Conservation (phyloP, 1,140 invertebrate genomes). For the Orius laevigatus region DNA sequence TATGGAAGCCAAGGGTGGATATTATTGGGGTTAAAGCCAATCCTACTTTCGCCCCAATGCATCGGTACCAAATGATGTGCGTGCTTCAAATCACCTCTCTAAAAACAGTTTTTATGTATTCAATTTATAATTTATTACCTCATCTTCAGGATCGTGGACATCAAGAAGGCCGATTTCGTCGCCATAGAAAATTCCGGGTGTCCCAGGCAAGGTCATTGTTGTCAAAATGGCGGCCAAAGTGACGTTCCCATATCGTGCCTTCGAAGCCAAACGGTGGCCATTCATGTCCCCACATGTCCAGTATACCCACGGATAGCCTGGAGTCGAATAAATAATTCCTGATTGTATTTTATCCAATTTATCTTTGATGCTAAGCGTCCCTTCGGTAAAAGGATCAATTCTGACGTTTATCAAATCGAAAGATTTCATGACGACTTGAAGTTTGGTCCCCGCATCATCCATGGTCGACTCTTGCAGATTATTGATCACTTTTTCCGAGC, state of each 20-base stretch:
- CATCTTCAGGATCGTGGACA: no score
- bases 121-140: background rate
- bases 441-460: constrained; percentile 14
- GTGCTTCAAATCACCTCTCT: constrained; percentile 35
- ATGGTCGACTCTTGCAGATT: background rate
- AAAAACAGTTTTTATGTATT: constrained; percentile 11
- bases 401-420: constrained; percentile 55
- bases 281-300: constrained; percentile 53
- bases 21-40: constrained; percentile 28
- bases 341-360: constrained; percentile 36
- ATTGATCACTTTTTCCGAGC: constrained; percentile 35
- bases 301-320: constrained; percentile 51
- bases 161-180: constrained; percentile 47
- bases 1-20: constrained; percentile 40
- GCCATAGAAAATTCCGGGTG: constrained; percentile 63
- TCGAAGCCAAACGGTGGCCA: constrained; percentile 36
- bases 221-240: constrained; percentile 44
- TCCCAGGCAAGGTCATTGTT: constrained; percentile 59
- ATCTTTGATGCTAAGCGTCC: constrained; percentile 35
- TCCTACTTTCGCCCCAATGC: constrained; percentile 32
- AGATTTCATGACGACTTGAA: constrained; percentile 34
- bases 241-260: constrained; percentile 34
- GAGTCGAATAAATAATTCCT: constrained; percentile 39
- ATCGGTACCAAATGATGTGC: constrained; percentile 47
- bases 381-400: constrained; percentile 27